Base-by-base conservation (phyloP, 2,797 vertebrate genomes). In the Brachyrhaphis roseni region DNA sequence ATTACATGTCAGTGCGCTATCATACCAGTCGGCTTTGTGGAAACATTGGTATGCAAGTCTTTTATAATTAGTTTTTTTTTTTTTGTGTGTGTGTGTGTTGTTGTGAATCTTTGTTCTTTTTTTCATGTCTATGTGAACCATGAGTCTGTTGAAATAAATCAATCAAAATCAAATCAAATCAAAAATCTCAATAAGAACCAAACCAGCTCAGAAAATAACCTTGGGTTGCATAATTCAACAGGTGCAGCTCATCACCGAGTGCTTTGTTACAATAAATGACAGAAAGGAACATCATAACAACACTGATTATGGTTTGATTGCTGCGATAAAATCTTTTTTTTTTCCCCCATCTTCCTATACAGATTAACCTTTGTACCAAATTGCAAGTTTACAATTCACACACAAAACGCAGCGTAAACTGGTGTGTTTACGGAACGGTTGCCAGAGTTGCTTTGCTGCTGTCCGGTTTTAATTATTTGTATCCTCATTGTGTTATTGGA, bases 291-390 rank as follows among this genome's bases (percentile, higher is more conserved):
- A 31, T 31, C 47, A 78, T 47, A 68, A 78, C 64, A 83, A 66
- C 39, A 18, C 10, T 16, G 79, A 84, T 83, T 45, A 74, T 8
- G 81, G 71, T 76, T 43, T 43, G 46, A 55, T 41, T 34, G 66
- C 74, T 72, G 47, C 62, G 45, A 82, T 81, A 59, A 82, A 84
- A 81, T 12, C 47, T 39, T 81, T 12, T n/a, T 12, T 70, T 57
- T 34, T 78, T 64, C 36, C 31, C 0, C 51, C 51, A 26, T 55
- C 45, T 86, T 90, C 89, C 15, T 47, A 47, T 5, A 91, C 84
- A 74, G 75, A 53, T 75, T 62, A 80, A 92, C 86, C 89, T 90
- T 91, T 92, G 87, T 83, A 80, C 89, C 55, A 16, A 71, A 28
- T 74, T 31, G 74, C 68, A 74, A 66, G 36, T 85, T 81, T 80